These are phyloP conservation scores for Lithosia quadra DNA, from an alignment of 2,888 invertebrate genomes.

Conservation along the genomic window DNA sequence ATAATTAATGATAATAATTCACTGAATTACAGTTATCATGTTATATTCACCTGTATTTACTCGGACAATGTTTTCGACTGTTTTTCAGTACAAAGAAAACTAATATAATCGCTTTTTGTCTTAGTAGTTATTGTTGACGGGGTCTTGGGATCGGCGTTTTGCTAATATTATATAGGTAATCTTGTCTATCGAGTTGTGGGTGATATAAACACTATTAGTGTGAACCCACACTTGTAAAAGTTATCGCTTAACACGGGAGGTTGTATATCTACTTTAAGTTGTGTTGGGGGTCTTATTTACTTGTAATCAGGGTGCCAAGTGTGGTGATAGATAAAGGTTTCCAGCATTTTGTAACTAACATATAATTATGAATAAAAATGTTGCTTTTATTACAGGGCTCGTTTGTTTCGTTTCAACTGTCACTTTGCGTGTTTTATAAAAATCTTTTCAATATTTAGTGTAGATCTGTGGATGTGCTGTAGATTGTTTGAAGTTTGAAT, in stretches of 20 bases:
- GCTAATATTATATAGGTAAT: background rate
- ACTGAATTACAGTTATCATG: background rate
- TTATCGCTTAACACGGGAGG: background rate
- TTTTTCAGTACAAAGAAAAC: background rate
- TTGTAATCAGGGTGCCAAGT: slow-evolving; percentile 6
- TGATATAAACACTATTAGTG: background rate
- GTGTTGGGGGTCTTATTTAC: background rate
- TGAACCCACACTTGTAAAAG: background rate
- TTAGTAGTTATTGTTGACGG: background rate
- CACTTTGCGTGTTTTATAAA: slow-evolving; percentile 21
- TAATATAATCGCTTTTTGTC: background rate
- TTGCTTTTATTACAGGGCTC: background rate
- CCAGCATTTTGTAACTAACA: slow-evolving; percentile 6
- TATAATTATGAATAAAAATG: background rate
- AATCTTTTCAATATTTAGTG: slow-evolving; percentile 26
- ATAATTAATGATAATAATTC: background rate
- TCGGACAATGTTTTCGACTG: background rate
- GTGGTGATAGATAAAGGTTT: background rate
- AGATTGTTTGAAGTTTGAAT: slow-evolving; percentile 9
- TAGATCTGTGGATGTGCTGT: slow-evolving; percentile 38
- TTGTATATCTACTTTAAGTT: background rate
- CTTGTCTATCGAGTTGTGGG: background rate
- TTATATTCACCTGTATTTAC: slow-evolving; percentile 8
- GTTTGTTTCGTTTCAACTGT: slow-evolving; percentile 18
- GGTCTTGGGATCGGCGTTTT: background rate